Evolutionary conservation across 2,888 invertebrate genomes (phyloP).

Genomic region (Nomada ferruginata): DNA sequence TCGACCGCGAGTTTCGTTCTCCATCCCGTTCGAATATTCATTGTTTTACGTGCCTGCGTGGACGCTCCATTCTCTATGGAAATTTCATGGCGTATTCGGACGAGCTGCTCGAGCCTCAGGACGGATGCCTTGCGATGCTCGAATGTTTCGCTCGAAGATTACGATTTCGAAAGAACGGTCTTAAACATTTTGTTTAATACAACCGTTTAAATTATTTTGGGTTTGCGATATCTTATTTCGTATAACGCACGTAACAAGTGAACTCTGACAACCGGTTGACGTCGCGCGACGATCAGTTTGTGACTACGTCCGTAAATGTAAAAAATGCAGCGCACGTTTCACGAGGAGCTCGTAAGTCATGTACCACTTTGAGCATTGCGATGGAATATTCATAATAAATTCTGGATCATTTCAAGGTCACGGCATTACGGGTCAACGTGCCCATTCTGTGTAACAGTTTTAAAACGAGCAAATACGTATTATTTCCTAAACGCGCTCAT

Average conservation of each 20-base stretch:
- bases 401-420: neutral
- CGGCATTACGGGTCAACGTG: neutral
- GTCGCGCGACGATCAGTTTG: neutral
- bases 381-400: constrained; percentile 1
- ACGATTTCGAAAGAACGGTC: no score
- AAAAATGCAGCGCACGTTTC: constrained; percentile 5
- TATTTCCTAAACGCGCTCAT: neutral
- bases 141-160: no score
- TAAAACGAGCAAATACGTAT: neutral
- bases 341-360: neutral
- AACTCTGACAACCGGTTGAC: neutral
- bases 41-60: constrained; percentile 1
- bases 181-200: no score
- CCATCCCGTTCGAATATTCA: neutral
- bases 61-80: neutral
- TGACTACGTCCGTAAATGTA: neutral
- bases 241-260: no score
- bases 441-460: neutral
- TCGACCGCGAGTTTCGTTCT: neutral
- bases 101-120: neutral
- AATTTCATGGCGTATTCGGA: neutral
- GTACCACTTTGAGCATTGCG: neutral
- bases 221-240: neutral
- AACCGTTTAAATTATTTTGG: no score
- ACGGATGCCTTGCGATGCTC: neutral